Base-by-base conservation (phyloP, 2,888 invertebrate genomes). In the Pegoplata infirma region DNA sequence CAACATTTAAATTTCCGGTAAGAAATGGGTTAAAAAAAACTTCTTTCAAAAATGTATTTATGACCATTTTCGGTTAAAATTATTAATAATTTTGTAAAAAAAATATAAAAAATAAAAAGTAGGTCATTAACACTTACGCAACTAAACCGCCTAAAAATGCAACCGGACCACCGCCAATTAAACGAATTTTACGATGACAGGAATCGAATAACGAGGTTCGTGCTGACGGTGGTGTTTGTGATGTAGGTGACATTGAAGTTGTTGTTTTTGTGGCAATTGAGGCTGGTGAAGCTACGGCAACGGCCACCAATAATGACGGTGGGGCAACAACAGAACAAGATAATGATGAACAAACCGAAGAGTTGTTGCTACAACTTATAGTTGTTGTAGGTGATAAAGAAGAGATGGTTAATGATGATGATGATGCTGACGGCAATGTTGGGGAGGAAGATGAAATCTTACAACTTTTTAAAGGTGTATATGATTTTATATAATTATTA, bases 101-200 rank as follows among this genome's bases (percentile, higher is more conserved):
- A 44, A 36, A 59, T 69, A 36, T 14, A 72, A 59, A 55, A 8
- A 58, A 66, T 46, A 28, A 61, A 76, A 67, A 46, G n/a, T 44
- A 55, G 59, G 40, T 47, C 36, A 69, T 49, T 8, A 56, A 78
- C 84, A 92, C 94, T 93, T 92, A 94, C 94, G 94, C 93, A 88
- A 94, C 93, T 85, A 94, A 91, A 85, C 93, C 94, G 85, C 93
- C 93, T 82, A 93, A 90, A 88, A 93, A 92, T 82, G 92, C 92
- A 81, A 92, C 92, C 49, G 93, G 92, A 71, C 92, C 92, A 79
- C 92, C 92, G 84, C 93, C 93, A 87, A 93, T 93, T 85, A 93
- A 91, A 83, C 94, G 91, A 86, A 94, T 93, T 90, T 93, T 93
- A 88, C 93, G 91, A 90, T 94, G 94, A 89, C 94, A 94, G 84